Percentiles rank a stretch among this genome's conserved stretches.
These are phyloP conservation scores for Eulithis prunata DNA, from an alignment of 2,888 invertebrate genomes.

Conservation along the genomic window DNA sequence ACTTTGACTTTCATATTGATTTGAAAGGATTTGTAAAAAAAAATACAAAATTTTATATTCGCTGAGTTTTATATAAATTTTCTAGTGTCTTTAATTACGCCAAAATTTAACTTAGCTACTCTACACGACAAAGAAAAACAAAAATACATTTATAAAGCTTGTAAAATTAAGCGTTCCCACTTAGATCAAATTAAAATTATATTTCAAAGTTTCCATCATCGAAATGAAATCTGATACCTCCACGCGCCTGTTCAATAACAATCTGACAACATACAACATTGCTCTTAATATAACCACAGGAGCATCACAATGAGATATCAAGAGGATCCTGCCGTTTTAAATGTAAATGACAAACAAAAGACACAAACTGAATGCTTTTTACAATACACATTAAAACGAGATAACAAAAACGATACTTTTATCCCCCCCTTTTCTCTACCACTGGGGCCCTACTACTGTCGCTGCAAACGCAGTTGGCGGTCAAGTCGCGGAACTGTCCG, in stretches of 20 bases:
- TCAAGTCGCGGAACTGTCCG: no score
- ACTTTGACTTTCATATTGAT: slow-evolving; percentile 47
- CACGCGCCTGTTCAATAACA: slow-evolving; percentile 8
- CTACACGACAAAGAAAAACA: no score
- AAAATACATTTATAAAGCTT: no score
- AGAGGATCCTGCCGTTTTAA: slow-evolving; percentile 11
- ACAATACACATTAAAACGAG: slow-evolving; percentile 42
- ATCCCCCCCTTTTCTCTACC: slow-evolving; percentile 22
- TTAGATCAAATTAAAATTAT: no score
- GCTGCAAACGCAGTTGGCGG: no score
- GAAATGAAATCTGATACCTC: no score
- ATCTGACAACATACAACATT: slow-evolving; percentile 14
- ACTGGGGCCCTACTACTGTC: not conserved
- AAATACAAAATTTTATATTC: no score
- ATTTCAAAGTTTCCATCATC: no score
- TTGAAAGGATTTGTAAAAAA: slow-evolving; percentile 32
- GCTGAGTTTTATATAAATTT: no score
- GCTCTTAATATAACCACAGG: slow-evolving; percentile 21
- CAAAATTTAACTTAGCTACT: no score
- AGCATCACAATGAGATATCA: slow-evolving; percentile 6
- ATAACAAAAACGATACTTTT: slow-evolving; percentile 40
- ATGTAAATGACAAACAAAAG: slow-evolving; percentile 31
- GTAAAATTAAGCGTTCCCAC: no score
- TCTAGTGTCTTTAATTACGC: no score
- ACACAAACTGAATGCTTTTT: slow-evolving; percentile 33